Evolutionary conservation across 2,888 invertebrate species (phyloP).

Genomic region (Podotricha telesiphe): DNA sequence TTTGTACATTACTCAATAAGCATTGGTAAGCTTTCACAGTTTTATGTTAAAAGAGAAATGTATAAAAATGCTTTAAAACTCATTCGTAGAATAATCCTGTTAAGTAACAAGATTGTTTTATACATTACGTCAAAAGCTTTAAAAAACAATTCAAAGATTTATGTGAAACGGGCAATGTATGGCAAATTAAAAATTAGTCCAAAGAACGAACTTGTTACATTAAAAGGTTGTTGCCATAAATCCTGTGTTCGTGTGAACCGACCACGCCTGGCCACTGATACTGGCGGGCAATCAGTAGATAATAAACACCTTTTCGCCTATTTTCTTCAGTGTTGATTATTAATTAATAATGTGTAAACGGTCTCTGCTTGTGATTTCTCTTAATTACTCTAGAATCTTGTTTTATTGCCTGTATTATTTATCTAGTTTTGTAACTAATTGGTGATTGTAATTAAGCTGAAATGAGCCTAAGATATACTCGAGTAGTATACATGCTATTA

Average conservation of each 20-base stretch:
- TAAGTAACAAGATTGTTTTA: too few species aligned
- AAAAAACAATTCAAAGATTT: neutral
- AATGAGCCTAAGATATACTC: neutral
- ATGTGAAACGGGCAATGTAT: slow-evolving; percentile 37
- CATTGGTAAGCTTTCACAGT: neutral
- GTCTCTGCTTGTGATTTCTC: slow-evolving; percentile 48
- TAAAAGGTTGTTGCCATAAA: slow-evolving; percentile 60
- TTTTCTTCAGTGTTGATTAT: slow-evolving; percentile 60
- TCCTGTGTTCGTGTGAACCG: slow-evolving; percentile 70
- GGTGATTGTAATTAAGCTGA: slow-evolving; percentile 4
- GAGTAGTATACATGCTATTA: neutral
- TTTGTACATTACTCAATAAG: neutral
- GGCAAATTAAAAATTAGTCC: neutral
- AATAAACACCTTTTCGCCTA: slow-evolving; percentile 73
- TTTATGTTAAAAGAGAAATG: slow-evolving; percentile 34
- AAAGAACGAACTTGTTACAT: slow-evolving; percentile 22
- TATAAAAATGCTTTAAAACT: slow-evolving; percentile 15
- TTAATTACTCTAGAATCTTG: slow-evolving; percentile 39
- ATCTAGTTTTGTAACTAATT: slow-evolving; percentile 21
- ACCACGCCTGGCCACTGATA: slow-evolving; percentile 69
- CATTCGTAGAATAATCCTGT: too few species aligned
- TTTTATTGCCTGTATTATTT: slow-evolving; percentile 14
- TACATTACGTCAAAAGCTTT: too few species aligned
- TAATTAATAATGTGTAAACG: slow-evolving; percentile 61
- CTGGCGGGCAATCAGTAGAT: slow-evolving; percentile 65